Evolutionary conservation across 2,113 vertebrate species (phyloP).

Genomic region (Choloepus hoffmanni): DNA sequence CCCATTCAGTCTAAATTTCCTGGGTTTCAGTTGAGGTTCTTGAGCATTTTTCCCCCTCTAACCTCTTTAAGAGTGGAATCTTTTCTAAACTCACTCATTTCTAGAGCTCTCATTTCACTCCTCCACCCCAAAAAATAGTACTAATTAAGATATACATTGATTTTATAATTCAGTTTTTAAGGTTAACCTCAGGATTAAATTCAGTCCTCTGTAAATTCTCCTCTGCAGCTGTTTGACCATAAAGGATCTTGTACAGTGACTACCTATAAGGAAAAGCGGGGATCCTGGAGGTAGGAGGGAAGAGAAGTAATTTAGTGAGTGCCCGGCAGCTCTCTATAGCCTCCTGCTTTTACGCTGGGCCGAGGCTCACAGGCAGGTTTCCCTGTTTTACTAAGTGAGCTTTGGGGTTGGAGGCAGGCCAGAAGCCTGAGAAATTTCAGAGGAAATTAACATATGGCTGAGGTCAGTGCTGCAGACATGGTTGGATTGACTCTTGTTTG

Average conservation of each 20-base stretch:
- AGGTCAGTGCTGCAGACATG: not conserved
- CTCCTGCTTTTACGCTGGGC: not conserved
- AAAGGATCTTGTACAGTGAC: not conserved
- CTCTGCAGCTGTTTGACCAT: not conserved
- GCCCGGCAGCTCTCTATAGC: not conserved
- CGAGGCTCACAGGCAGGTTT: not conserved
- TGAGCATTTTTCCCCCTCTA: not conserved
- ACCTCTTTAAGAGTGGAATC: not conserved
- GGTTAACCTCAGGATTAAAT: not conserved
- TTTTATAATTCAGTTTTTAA: slow-evolving; percentile 52
- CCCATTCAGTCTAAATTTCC: slow-evolving; percentile 37
- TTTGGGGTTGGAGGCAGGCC: not conserved
- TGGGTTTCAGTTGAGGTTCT: not conserved
- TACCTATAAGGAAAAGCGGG: not conserved
- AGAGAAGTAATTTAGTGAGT: not conserved
- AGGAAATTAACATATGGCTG: not conserved
- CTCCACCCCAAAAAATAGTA: not conserved
- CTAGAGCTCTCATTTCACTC: not conserved
- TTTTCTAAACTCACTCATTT: slow-evolving; percentile 40
- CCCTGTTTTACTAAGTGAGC: not conserved
- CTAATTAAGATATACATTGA: not conserved
- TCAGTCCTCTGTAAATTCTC: not conserved
- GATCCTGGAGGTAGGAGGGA: not conserved
- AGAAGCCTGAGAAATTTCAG: not conserved
- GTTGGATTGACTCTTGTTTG: not conserved